Conservation (phyloP, 2,113 vertebrate genomes). For the Centrocercus urophasianus region DNA sequence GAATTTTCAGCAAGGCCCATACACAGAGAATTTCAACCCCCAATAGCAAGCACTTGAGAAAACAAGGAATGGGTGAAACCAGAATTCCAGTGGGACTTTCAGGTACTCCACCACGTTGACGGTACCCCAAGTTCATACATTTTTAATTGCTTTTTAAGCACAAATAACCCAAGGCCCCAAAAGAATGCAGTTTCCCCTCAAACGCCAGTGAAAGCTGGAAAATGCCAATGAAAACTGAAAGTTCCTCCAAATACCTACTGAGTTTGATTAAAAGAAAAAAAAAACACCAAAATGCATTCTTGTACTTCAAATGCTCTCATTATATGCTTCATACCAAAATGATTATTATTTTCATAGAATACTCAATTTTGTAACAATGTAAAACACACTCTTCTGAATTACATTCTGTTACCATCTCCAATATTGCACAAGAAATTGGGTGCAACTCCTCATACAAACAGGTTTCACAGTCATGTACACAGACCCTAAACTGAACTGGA, state of each 20-base stretch:
- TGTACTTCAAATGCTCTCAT: neutral
- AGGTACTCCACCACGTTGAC: neutral
- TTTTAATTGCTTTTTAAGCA: neutral
- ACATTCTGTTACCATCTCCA: neutral
- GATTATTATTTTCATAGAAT: neutral
- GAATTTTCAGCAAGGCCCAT: neutral
- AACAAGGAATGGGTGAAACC: neutral
- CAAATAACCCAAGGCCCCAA: neutral
- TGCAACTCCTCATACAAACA: neutral
- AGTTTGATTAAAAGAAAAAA: neutral
- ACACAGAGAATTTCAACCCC: neutral
- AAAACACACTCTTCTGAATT: neutral
- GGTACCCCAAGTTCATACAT: neutral
- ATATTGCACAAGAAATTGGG: neutral
- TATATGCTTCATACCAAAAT: neutral
- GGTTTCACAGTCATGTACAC: neutral
- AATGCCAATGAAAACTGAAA: neutral
- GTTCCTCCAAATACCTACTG: neutral
- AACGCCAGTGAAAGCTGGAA: neutral
- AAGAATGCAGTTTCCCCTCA: neutral
- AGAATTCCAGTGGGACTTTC: neutral
- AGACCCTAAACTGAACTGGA: neutral
- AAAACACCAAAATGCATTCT: neutral
- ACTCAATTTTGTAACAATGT: neutral
- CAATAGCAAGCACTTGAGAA: neutral